phyloP scores from a whole-genome alignment of 2,888 invertebrate species.

The Pollenia labialis region DNA sequence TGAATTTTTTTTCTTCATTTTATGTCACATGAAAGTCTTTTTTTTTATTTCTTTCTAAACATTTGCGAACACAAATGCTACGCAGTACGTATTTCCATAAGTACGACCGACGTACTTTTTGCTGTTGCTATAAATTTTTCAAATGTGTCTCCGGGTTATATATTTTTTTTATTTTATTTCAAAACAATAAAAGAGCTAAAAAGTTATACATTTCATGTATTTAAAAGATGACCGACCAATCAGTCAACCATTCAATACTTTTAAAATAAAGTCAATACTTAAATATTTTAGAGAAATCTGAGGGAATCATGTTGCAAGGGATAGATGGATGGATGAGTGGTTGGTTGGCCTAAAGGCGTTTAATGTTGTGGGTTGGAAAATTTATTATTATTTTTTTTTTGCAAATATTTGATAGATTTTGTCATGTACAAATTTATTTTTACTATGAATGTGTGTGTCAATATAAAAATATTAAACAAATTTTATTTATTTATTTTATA shows the following conservation, averaged over 20 bases:
- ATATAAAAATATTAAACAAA: constrained; percentile 32
- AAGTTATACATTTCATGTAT: constrained; percentile 1
- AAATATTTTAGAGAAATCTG: constrained; percentile 25
- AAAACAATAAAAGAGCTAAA: background rate
- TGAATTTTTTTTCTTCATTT: background rate
- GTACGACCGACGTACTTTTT: background rate
- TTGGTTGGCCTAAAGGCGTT: constrained; percentile 33
- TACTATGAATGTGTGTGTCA: constrained; percentile 12
- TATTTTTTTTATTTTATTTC: constrained; percentile 15
- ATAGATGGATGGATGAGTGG: constrained; percentile 6
- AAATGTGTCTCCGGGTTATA: constrained; percentile 21
- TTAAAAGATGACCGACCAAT: constrained; percentile 42
- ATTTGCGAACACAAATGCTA: background rate
- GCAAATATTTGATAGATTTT: constrained; percentile 42
- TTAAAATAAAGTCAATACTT: constrained; percentile 42
- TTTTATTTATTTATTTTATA: constrained; percentile 26
- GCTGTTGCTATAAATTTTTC: constrained; percentile 1
- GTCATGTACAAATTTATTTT: constrained; percentile 5
- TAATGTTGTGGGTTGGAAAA: constrained; percentile 36
- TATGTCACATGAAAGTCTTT: constrained; percentile 31
- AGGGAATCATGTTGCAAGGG: background rate
- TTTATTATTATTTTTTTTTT: constrained; percentile 18
- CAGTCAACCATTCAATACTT: constrained; percentile 28
- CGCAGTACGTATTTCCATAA: background rate
- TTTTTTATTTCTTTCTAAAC: constrained; percentile 30